phyloP scores from a whole-genome alignment of 2,797 vertebrate species.

The Centroberyx gerrardi region DNA sequence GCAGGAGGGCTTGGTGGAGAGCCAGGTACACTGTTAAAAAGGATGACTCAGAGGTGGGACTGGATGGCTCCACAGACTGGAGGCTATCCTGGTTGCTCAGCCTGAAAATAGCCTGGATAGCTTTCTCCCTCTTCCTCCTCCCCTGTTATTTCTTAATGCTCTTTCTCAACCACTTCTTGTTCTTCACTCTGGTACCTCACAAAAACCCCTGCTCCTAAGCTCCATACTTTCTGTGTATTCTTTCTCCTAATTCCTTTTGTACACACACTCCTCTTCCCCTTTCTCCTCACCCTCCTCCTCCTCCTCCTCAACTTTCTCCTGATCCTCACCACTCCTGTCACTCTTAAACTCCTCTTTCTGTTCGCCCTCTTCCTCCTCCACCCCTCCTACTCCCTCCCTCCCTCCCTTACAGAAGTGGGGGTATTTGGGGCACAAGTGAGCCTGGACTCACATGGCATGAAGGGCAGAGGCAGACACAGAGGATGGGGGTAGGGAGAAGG shows the following conservation, averaged over 20 bases:
- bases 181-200: neutral
- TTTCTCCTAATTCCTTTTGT: neutral
- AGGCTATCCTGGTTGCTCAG: slow-evolving; percentile 59
- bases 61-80: slow-evolving; percentile 45
- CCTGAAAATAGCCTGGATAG: slow-evolving; percentile 53
- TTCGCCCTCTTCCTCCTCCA: neutral
- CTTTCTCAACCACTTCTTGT: neutral
- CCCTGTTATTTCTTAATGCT: neutral
- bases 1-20: slow-evolving; percentile 50
- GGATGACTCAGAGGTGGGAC: slow-evolving; percentile 66
- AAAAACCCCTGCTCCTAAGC: neutral
- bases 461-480: slow-evolving; percentile 70
- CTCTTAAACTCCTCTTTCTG: neutral
- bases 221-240: slow-evolving; percentile 12
- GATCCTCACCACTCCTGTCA: neutral
- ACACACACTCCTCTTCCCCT: neutral
- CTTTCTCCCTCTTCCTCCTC: slow-evolving; percentile 7
- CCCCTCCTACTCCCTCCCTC: neutral
- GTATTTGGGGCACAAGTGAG: slow-evolving; percentile 46
- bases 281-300: neutral
- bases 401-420: slow-evolving; percentile 9
- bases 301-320: neutral
- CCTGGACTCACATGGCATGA: slow-evolving; percentile 63
- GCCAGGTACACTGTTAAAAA: slow-evolving; percentile 61
- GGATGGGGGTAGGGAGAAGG: slow-evolving; percentile 48